These are phyloP conservation scores for Drosophila sulfurigaster DNA, from an alignment of 1,140 invertebrate species.

Conservation along the genomic window DNA sequence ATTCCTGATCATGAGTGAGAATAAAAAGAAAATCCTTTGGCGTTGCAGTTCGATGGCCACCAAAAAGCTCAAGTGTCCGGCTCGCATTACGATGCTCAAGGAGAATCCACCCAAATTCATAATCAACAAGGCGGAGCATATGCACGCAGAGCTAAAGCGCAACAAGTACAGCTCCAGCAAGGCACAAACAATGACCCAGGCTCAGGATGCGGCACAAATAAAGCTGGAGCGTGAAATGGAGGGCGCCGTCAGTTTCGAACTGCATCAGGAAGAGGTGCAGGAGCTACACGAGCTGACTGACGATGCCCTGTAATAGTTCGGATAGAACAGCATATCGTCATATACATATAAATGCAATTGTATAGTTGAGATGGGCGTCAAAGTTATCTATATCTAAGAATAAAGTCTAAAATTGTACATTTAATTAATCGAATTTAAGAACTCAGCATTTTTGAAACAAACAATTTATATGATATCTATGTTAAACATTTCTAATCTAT, in stretches of 20 bases:
- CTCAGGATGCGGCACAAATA: conserved; percentile 46
- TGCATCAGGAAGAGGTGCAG: conserved; percentile 70
- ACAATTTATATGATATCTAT: too few relatives aligned
- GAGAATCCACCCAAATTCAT: conserved; percentile 82
- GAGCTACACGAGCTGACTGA: conserved; percentile 58
- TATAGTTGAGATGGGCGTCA: conserved; percentile 11
- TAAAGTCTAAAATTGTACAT: conserved; percentile 51
- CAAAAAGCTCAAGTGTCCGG: conserved; percentile 83
- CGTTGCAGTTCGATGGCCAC: conserved; percentile 84
- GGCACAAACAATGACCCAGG: conserved; percentile 43
- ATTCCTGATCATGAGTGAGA: conserved; percentile 84
- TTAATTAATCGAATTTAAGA: conserved; percentile 22
- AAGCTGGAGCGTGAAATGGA: conserved; percentile 70
- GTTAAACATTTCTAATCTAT: background rate
- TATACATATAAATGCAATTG: conserved; percentile 13
- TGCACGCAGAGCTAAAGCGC: conserved; percentile 80
- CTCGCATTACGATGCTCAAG: conserved; percentile 83
- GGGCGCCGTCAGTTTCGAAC: conserved; percentile 57
- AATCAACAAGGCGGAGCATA: conserved; percentile 79
- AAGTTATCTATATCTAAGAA: conserved; percentile 51
- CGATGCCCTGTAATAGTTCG: conserved; percentile 57
- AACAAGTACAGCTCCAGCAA: conserved; percentile 83
- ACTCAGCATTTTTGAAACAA: background rate
- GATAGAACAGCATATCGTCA: background rate
- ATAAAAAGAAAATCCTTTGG: conserved; percentile 84